Base-by-base conservation (phyloP, 1,140 invertebrate species). In the Pectinophora gossypiella region DNA sequence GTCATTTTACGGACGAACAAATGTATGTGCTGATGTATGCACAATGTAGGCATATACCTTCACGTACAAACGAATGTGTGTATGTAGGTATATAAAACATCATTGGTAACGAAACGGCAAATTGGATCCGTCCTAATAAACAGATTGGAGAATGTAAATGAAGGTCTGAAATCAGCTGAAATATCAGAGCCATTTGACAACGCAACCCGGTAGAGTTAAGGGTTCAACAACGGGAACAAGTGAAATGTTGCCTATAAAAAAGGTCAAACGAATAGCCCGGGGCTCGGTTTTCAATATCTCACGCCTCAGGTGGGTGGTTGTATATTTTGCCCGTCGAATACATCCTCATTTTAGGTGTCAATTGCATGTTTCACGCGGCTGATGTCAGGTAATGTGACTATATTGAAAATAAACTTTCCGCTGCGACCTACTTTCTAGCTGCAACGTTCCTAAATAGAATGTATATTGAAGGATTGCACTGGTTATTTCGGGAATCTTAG, bases 161-260 rank as follows among this genome's bases (percentile, higher is more conserved):
- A 66, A 60, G 60, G 55, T 62, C 54, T 46, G 51, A 60, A n/a
- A n/a, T n/a, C 58, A 48, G 43, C 56, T 76, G 59, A 73, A 73
- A 72, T 76, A 76, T 71, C 64, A 66, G 64, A 59, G 61, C 68
- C 72, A 73, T 73, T 76, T 74, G 73, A 73, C 68, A 72, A 72
- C 62, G 64, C 61, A 64, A 64, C 61, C 55, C 56, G 59, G 61
- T 65, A 61, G 58, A 61, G 58, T 61, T 56, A 63, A 61, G 60
- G 67, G 63, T 50, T 61, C 56, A 68, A 78, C 70, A 71, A 75
- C 69, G 68, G 61, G 68, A 69, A 75, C 75, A 56, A 65, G 70
- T 78, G 65, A 75, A 72, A 77, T 77, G 74, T 73, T 73, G 68
- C 64, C 69, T 72, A 77, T 78, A 73, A 73, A 78, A 76, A 78